Evolutionary conservation across 1,140 invertebrate genomes (phyloP).

Genomic region (Neodiprion fabricii): DNA sequence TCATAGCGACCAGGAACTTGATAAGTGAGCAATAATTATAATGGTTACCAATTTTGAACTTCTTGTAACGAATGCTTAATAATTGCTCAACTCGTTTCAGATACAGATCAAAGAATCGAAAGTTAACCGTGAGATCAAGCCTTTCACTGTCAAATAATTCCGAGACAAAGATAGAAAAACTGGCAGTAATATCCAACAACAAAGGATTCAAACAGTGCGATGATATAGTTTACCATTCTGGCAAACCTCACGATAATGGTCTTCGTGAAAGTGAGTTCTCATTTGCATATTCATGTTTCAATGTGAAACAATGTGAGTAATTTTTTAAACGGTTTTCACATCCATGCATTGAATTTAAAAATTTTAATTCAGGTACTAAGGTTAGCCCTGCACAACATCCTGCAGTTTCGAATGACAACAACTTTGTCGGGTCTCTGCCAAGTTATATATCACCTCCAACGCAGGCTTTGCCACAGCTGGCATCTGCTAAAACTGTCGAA

Average conservation of each 20-base stretch:
- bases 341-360: conserved; percentile 27
- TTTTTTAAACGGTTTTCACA: conserved; percentile 18
- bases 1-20: conserved; percentile 89
- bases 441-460: conserved; percentile 50
- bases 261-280: conserved; percentile 42
- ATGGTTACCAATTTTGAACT: conserved; percentile 7
- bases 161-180: conserved; percentile 48
- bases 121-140: conserved; percentile 54
- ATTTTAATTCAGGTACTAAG: conserved; percentile 46
- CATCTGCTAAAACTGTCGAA: conserved; percentile 48
- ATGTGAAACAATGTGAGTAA: conserved; percentile 11
- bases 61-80: conserved; percentile 15
- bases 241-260: conserved; percentile 47
- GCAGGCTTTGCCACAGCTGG: conserved; percentile 45
- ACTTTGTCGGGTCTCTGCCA: conserved; percentile 50
- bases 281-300: not conserved
- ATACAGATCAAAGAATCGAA: conserved; percentile 67
- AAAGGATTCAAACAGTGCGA: conserved; percentile 53
- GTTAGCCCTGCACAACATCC: conserved; percentile 44
- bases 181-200: conserved; percentile 27
- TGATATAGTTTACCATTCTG: conserved; percentile 45
- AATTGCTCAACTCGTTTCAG: conserved; percentile 41
- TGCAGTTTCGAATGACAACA: conserved; percentile 47
- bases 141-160: conserved; percentile 35
- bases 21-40: conserved; percentile 67